Evolutionary conservation across 2,113 vertebrate genomes (phyloP), one percentile per base, ranked within the genome.

Genomic region (Phasianus colchicus): DNA sequence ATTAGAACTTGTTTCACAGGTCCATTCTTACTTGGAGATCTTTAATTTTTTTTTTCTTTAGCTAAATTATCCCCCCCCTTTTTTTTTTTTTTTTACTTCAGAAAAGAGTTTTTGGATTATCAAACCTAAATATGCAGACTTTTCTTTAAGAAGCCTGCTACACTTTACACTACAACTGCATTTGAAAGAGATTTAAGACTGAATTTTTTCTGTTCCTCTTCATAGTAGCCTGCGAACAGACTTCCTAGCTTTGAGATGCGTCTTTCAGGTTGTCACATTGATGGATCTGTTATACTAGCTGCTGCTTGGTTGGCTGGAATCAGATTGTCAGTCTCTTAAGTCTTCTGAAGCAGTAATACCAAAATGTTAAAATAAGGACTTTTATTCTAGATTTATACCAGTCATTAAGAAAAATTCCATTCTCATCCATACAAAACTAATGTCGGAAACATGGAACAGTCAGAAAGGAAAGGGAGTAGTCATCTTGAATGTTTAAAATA

Each of bases 1-100:
- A 96, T 96, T 89, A 96, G 74, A 87, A 95, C 95, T 96, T 94
- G 90, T 95, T 83, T 96, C 77, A 47, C 64, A 96, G 79, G 84
- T 94, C 96, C 45, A 64, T 92, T 75, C 78, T 92, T 96, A 80
- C 90, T 92, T 76, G 71, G 61, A 90, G 86, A 81, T 93, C 40
- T 66, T 87, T 10, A 48, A 76, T 12, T 2, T n/a, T 79, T 79
- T 88, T 88, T 40, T 24, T 25, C 25, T 45, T 1, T 84, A 94
- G 88, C 88, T 92, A 87, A 83, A 79, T 95, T 93, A 75, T 54
- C 54, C 32, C 22, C 61, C 15, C 15, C 14, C 14, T 42, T 14
- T 14, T 43, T 43, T 43, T 43, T 43, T 50, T 48, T 19, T 2
- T 47, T n/a, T 73, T 81, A 47, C 27, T 92, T 88, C 32, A 64